A percentile compares a stretch with the other conserved stretches of the same genome.
Conservation (phyloP, 2,888 invertebrate species). For the Hydriomena furcata region DNA sequence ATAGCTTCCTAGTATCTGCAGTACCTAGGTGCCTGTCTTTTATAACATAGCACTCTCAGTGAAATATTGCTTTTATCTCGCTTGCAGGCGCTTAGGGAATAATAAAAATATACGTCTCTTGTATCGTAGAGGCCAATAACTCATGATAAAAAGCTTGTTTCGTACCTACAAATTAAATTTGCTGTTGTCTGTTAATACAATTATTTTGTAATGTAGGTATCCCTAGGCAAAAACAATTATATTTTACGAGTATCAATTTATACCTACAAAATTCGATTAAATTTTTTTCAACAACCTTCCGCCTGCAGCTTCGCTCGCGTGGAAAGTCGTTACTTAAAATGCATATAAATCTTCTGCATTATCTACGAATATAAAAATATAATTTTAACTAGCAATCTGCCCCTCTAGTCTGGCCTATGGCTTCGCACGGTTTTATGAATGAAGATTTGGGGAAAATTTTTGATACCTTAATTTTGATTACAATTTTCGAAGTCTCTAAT, state of each 20-base stretch:
- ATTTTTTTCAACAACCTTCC: too few relatives aligned
- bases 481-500: too few relatives aligned
- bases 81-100: conserved; percentile 41
- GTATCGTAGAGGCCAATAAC: conserved; percentile 4
- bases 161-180: not conserved
- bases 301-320: too few relatives aligned
- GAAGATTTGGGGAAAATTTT: too few relatives aligned
- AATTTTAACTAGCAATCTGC: too few relatives aligned
- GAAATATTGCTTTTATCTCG: conserved; percentile 43
- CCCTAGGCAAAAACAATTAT: too few relatives aligned
- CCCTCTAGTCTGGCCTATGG: too few relatives aligned
- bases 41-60: conserved; percentile 37
- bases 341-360: conserved; percentile 6
- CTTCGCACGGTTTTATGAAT: too few relatives aligned
- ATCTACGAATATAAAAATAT: not conserved
- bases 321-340: too few relatives aligned
- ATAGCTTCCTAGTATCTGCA: not conserved
- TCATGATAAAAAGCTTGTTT: not conserved
- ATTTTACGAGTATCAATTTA: too few relatives aligned
- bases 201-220: not conserved
- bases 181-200: not conserved
- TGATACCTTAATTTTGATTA: too few relatives aligned
- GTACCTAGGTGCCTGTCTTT: conserved; percentile 27
- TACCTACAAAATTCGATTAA: too few relatives aligned
- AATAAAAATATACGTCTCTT: conserved; percentile 20